Base-by-base conservation (phyloP, 2,797 vertebrate species). In the Scleropages formosus region DNA sequence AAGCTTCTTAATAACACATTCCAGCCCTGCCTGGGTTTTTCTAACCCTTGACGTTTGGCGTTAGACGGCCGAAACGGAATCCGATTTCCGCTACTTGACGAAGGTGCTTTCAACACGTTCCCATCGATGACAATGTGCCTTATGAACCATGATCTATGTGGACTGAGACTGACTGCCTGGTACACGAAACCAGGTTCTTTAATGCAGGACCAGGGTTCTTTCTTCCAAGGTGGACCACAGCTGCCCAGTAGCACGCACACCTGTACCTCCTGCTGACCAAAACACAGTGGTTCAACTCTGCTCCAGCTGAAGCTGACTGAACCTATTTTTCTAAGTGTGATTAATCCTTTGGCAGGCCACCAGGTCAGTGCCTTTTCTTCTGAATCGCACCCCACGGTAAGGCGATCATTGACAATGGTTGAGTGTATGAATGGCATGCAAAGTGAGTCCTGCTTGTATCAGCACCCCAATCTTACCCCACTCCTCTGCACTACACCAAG, bases 271-370 rank as follows among this genome's bases (percentile, higher is more conserved):
- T 18, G 24, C 27, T 15, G 8, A 27, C 49, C 11, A 31, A 27
- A 26, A 16, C 10, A n/a, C 20, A 22, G 47, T 61, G 58, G 65
- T 72, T 76, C 73, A 82, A 78, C 81, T 73, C 76, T 74, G 77
- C 49, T 72, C 27, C 59, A 66, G 67, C 72, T 78, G 18, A 73
- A 64, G 79, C 18, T 46, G 63, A 77, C 73, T 75, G 58, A 75
- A 39, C 53, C 39, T 51, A n/a, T 74, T 69, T 66, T 75, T 71
- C 47, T 75, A 79, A 79, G 46, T 76, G 61, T 76, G 69, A 73
- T 75, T 77, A 76, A 80, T 81, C 78, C 75, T 44, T 31, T 78
- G 76, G 79, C 65, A 77, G 64, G 51, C 46, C 60, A 70, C 72
- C 74, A 73, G 24, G 67, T 56, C 49, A 61, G 72, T 59, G 51